Conservation (phyloP, 2,113 vertebrate genomes). For the Rattus rattus region DNA sequence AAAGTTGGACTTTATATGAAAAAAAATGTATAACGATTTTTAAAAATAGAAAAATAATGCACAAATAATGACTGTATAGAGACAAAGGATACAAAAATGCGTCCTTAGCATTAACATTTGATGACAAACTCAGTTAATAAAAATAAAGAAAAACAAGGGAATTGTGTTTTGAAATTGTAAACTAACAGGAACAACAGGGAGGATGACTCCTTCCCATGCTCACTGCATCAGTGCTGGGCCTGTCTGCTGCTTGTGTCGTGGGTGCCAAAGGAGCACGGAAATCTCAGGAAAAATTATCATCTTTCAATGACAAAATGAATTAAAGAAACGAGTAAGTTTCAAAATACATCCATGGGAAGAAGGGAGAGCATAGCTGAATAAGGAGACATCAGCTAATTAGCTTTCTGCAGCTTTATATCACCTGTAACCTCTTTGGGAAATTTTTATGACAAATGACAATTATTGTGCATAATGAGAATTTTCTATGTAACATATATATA, state of each 20-base stretch:
- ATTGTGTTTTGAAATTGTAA: not conserved
- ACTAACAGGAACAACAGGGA: not conserved
- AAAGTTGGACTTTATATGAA: not conserved
- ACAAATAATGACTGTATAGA: not conserved
- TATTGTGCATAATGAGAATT: slow-evolving; percentile 59
- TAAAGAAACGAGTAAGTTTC: slow-evolving; percentile 47
- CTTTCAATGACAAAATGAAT: slow-evolving; percentile 24
- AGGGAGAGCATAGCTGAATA: slow-evolving; percentile 52
- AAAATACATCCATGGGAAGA: slow-evolving; percentile 12
- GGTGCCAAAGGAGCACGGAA: not conserved
- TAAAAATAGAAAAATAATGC: slow-evolving; percentile 6
- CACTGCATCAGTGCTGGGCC: not conserved
- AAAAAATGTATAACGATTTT: not conserved
- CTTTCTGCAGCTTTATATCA: slow-evolving; percentile 55
- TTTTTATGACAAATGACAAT: slow-evolving; percentile 67
- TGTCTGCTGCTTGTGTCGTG: not conserved
- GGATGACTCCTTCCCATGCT: not conserved
- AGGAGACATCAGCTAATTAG: slow-evolving; percentile 54
- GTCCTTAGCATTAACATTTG: not conserved
- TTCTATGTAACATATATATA: slow-evolving; percentile 23
- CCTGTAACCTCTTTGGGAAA: slow-evolving; percentile 57
- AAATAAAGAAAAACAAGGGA: not conserved
- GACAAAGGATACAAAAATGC: not conserved
- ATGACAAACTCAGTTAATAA: not conserved
- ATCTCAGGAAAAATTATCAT: not conserved